phyloP scores from a whole-genome alignment of 2,797 vertebrate species.

The Chaunax sp. region DNA sequence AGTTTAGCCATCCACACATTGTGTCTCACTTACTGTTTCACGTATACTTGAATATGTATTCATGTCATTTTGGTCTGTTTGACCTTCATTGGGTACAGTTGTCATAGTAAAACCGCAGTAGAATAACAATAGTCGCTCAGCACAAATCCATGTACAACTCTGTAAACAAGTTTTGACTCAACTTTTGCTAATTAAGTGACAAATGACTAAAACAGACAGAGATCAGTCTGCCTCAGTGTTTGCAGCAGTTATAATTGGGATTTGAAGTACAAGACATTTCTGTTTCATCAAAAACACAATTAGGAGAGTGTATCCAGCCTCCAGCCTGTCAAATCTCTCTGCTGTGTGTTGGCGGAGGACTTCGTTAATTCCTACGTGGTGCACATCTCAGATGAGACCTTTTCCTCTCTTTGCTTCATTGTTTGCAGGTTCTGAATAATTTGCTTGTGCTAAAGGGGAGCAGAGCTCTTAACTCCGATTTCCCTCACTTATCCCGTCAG shows the following conservation, averaged over 20 bases:
- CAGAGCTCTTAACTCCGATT: slow-evolving; percentile 80
- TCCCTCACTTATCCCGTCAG: slow-evolving; percentile 57
- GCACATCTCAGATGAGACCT: slow-evolving; percentile 63
- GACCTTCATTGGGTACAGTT: not conserved
- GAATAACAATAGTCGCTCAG: not conserved
- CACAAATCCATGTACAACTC: not conserved
- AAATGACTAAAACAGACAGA: slow-evolving; percentile 26
- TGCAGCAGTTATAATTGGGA: slow-evolving; percentile 47
- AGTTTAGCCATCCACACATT: too few species aligned
- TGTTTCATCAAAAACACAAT: slow-evolving; percentile 66
- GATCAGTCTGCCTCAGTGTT: slow-evolving; percentile 31
- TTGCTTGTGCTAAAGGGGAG: slow-evolving; percentile 65
- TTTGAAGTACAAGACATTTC: slow-evolving; percentile 51
- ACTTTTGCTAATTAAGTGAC: slow-evolving; percentile 10
- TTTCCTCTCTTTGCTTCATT: slow-evolving; percentile 59
- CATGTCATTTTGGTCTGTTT: too few species aligned
- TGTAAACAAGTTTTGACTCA: slow-evolving; percentile 16
- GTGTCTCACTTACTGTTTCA: not conserved
- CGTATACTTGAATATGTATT: not conserved
- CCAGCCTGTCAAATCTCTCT: slow-evolving; percentile 53
- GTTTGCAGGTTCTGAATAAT: slow-evolving; percentile 72
- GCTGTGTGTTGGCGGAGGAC: slow-evolving; percentile 48
- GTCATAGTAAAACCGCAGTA: not conserved
- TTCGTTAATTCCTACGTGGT: slow-evolving; percentile 64
- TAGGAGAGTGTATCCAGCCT: slow-evolving; percentile 52